Evolutionary conservation across 2,113 vertebrate species (phyloP).

Genomic region (Tautogolabrus adspersus): DNA sequence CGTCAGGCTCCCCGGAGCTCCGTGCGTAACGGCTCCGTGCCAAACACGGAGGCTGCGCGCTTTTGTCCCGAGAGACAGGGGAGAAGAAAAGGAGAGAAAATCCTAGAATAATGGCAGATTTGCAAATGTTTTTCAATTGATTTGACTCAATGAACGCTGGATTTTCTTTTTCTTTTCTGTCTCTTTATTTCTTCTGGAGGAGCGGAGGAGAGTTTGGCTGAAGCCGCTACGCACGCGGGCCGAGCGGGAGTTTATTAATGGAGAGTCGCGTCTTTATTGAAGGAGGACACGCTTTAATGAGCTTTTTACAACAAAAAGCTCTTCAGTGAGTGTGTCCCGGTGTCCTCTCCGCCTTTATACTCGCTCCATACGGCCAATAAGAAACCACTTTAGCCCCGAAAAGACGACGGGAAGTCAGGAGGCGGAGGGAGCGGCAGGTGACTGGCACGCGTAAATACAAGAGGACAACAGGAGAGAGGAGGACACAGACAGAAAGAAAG

Average conservation of each 20-base stretch:
- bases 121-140: conserved; percentile 89
- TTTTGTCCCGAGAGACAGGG: conserved; percentile 72
- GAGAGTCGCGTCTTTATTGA: conserved; percentile 79
- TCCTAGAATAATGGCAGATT: conserved; percentile 87
- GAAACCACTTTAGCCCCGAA: conserved; percentile 61
- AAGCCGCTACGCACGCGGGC: conserved; percentile 54
- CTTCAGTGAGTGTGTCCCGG: conserved; percentile 83
- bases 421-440: conserved; percentile 84
- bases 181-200: conserved; percentile 14
- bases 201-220: conserved; percentile 39
- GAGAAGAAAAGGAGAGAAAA: conserved; percentile 82
- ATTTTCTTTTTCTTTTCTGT: not conserved
- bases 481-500: not conserved
- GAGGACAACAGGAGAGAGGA: conserved; percentile 42
- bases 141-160: conserved; percentile 86
- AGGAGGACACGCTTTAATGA: conserved; percentile 91
- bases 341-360: conserved; percentile 83
- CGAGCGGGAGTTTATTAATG: conserved; percentile 78
- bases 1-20: conserved; percentile 37
- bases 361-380: conserved; percentile 71
- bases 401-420: conserved; percentile 66
- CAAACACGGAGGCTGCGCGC: conserved; percentile 82
- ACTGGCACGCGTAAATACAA: conserved; percentile 92
- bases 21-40: conserved; percentile 82
- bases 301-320: conserved; percentile 84